Evolutionary conservation across 2,888 invertebrate genomes (phyloP), one percentile per base, ranked within the genome.

Genomic region (Chouioia cunea): DNA sequence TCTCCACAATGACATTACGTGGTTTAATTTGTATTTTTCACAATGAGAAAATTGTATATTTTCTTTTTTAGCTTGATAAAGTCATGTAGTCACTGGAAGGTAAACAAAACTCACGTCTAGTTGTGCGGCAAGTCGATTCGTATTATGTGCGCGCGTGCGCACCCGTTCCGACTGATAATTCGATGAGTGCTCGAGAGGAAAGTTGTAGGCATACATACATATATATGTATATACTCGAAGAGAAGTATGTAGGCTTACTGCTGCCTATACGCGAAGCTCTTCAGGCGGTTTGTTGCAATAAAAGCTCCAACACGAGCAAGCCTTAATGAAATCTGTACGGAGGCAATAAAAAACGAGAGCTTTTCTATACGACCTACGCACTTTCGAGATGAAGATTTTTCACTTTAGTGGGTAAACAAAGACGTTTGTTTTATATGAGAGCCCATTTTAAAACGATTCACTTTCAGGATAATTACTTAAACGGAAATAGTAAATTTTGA

Each of bases 131-230:
- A 57, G 23, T 62, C 54, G 58, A 36, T 23, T 57, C 22, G 46
- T 36, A 36, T 36, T 36, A 36, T 36, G 36, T 4, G 18, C n/a
- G 2, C 48, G 36, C 23, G 47, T 62, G 27, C 57, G 57, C 23
- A 69, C 63, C 65, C 69, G 71, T 67, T 66, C 69, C 64, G 70
- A 69, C 70, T 73, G 74, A 76, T 75, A 69, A 76, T 74, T 76
- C 73, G 76, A 74, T 72, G 73, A 76, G 70, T 36, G 12, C 2
- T 6, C 66, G 65, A 64, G 67, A 63, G 71, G 66, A 63, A 57
- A 36, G 50, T 54, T 27, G 46, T 18, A 48, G 22, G 47, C 18
- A 44, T 65, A 46, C 27, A 6, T 14, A 43, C 63, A 14, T 48
- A 58, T 48, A 50, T 4, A 48, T 44, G 22, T 10, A 27, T 10